phyloP scores from a whole-genome alignment of 2,797 vertebrate genomes.

The Lerista edwardsae region DNA sequence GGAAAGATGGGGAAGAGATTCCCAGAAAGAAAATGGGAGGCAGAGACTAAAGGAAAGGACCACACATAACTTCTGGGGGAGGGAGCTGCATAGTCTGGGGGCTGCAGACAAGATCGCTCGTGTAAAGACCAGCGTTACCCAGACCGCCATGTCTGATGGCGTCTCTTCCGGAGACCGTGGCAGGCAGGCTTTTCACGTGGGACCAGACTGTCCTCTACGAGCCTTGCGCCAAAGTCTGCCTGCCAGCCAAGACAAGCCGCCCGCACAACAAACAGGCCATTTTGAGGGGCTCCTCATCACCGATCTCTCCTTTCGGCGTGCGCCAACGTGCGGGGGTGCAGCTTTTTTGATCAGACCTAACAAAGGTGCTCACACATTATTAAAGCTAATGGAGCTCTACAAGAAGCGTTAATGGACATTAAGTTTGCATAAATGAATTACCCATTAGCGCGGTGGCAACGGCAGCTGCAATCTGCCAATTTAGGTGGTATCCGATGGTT shows the following conservation, averaged over 20 bases:
- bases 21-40: too few relatives aligned
- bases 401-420: constrained; percentile 83
- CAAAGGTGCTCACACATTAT: constrained; percentile 80
- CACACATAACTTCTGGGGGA: too few relatives aligned
- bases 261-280: background rate
- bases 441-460: constrained; percentile 79
- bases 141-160: too few relatives aligned
- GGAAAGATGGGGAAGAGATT: too few relatives aligned
- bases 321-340: constrained; percentile 16
- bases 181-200: too few relatives aligned
- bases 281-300: background rate
- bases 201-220: too few relatives aligned
- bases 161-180: too few relatives aligned
- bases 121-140: too few relatives aligned
- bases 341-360: constrained; percentile 76
- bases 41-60: too few relatives aligned
- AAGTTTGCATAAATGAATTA: constrained; percentile 86
- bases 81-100: too few relatives aligned
- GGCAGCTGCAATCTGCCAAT: constrained; percentile 80
- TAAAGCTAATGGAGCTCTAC: constrained; percentile 84
- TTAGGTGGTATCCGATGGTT: constrained; percentile 79
- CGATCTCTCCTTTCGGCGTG: background rate
- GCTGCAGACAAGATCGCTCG: too few relatives aligned
- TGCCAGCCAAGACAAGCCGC: rapidly evolving
- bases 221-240: background rate